Percentiles rank a stretch among this genome's conserved stretches.
Evolutionary conservation across 2,113 vertebrate species (phyloP).

Genomic region (Serilophus lunatus): DNA sequence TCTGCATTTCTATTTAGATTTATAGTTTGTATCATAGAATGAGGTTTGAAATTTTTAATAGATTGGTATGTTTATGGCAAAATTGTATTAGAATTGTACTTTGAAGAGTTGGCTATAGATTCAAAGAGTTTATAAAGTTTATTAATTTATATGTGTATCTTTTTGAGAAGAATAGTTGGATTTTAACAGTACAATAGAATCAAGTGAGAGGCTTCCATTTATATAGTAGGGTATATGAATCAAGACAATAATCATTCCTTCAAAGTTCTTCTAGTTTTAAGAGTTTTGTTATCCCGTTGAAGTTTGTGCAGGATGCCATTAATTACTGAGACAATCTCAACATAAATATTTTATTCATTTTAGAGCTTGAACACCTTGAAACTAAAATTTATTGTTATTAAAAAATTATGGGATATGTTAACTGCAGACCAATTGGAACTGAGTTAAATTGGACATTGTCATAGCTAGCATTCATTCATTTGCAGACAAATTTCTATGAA

Average conservation of each 20-base stretch:
- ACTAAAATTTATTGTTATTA: background rate
- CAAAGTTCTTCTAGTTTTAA: background rate
- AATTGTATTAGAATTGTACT: background rate
- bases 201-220: background rate
- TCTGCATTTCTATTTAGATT: background rate
- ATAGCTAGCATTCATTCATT: background rate
- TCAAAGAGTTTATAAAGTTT: background rate
- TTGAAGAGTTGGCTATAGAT: background rate
- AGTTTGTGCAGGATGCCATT: background rate
- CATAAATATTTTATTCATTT: background rate
- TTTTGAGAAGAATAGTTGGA: background rate
- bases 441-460: background rate
- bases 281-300: background rate
- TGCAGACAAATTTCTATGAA: background rate
- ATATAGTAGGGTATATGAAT: background rate
- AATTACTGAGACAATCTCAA: background rate
- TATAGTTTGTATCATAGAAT: background rate
- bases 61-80: background rate
- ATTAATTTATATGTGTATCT: background rate
- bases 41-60: background rate
- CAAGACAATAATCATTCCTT: background rate
- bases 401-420: background rate
- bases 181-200: background rate
- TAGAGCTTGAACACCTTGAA: background rate
- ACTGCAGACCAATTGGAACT: background rate